A percentile compares a stretch with the other conserved stretches of the same genome.
Evolutionary conservation across 2,888 invertebrate genomes (phyloP).

Genomic region (Caenorhabditis plicata): DNA sequence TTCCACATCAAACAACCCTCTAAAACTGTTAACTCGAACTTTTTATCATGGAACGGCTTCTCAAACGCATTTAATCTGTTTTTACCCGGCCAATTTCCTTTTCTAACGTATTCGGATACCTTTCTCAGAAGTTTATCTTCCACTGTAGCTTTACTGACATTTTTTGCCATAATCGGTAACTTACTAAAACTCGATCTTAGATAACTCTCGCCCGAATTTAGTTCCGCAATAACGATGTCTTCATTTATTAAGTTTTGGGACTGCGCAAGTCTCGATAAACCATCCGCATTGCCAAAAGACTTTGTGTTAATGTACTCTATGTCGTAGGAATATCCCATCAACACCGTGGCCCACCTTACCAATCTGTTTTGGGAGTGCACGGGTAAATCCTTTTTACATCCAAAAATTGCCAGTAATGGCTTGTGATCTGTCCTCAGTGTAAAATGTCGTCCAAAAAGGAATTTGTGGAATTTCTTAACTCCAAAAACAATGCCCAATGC

Average conservation of each 20-base stretch:
- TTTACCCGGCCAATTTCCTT: slow-evolving; percentile 2
- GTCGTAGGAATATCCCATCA: slow-evolving; percentile 10
- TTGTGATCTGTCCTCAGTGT: slow-evolving; percentile 22
- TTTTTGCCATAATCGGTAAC: background rate
- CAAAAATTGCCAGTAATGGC: slow-evolving; percentile 28
- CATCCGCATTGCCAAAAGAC: slow-evolving; percentile 15
- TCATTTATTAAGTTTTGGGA: slow-evolving; percentile 2
- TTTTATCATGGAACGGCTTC: background rate
- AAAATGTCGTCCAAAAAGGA: slow-evolving; percentile 15
- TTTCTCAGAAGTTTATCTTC: background rate
- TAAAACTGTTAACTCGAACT: slow-evolving; percentile 31
- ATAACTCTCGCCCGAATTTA: background rate
- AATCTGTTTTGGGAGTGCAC: slow-evolving; percentile 5
- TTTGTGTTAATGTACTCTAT: slow-evolving; percentile 11
- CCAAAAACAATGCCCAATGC: slow-evolving; percentile 14
- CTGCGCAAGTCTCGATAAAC: slow-evolving; percentile 9
- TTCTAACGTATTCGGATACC: background rate
- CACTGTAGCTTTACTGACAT: background rate
- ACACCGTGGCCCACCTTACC: slow-evolving; percentile 10
- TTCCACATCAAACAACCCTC: slow-evolving; percentile 50
- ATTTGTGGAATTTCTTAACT: slow-evolving; percentile 18
- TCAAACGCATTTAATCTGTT: background rate
- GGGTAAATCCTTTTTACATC: slow-evolving; percentile 7
- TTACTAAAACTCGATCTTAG: background rate
- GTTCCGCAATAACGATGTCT: slow-evolving; percentile 5